Evolutionary conservation across 2,797 vertebrate genomes (phyloP), one percentile per base, ranked within the genome.

Genomic region (Huso huso): DNA sequence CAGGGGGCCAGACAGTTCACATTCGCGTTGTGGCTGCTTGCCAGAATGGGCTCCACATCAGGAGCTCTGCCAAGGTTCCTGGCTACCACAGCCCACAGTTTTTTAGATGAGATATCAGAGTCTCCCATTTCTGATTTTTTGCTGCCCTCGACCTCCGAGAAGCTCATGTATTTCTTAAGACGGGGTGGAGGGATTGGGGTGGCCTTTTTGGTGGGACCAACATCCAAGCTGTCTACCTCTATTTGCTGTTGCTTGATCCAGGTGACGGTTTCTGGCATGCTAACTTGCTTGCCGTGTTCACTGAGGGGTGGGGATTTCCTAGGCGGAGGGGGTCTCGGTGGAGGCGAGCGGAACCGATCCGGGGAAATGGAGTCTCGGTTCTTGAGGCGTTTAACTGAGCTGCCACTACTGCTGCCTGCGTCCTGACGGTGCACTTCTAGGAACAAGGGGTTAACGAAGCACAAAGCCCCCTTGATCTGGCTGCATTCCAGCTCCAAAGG

Each of bases 361-460:
- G 49, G n/a, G 55, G 61, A 6, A 62, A 7, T 9, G 18, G 61
- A 10, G 8, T 62, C 61, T 62, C 48, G 61, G 6, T 10, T 62
- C 37, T 62, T 62, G 18, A 8, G 18, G 8, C 61, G 61, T 18
- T 62, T 62, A 18, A 62, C 6, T 80, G 81, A 63, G 74, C 81
- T 83, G 66, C 81, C 86, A 70, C 84, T 76, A 77, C 84, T 85
- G 66, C 80, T 84, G 64, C 78, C 65, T 68, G 86, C 79, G 76
- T 88, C 87, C 78, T 86, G 84, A 77, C 82, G 91, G 73, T 92
- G 93, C 48, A 93, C 91, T 87, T 96, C 93, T 68, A 94, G 85
- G 77, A 98, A 98, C 53, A 97, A 90, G 1, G 96, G 96, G 82
- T 94, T 95, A 74, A 98, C 89, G 18, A 98, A 97, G 82, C 95